Conservation (phyloP, 2,797 vertebrate genomes). For the Crenichthys baileyi region DNA sequence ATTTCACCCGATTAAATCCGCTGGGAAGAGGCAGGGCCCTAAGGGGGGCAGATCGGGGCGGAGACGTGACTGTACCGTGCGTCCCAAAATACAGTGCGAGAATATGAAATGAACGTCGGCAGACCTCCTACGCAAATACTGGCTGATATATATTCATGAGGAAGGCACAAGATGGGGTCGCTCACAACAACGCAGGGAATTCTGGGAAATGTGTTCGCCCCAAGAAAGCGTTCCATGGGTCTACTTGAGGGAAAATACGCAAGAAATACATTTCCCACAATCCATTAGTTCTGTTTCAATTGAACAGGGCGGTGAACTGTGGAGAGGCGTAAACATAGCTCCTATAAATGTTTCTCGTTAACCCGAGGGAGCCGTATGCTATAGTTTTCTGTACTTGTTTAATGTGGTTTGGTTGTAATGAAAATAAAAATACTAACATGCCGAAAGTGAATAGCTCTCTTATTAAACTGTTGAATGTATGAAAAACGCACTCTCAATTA, state of each 20-base stretch:
- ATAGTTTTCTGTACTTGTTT: rapidly evolving
- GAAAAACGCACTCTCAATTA: background rate
- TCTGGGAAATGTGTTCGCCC: conserved; percentile 59
- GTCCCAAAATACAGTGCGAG: conserved; percentile 70
- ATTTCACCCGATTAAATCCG: conserved; percentile 72
- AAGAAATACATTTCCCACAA: conserved; percentile 64
- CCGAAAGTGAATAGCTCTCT: background rate
- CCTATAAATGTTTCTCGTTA: conserved; percentile 53
- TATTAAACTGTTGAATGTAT: conserved; percentile 38
- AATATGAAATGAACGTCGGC: conserved; percentile 83
- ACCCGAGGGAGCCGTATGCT: background rate
- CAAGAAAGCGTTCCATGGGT: rapidly evolving
- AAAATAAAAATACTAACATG: background rate
- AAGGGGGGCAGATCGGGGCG: conserved; percentile 65
- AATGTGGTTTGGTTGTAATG: too few relatives aligned
- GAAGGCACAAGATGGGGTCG: conserved; percentile 75
- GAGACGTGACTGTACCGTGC: conserved; percentile 73
- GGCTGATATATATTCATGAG: conserved; percentile 82
- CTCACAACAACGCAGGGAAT: conserved; percentile 65
- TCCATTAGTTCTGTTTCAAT: background rate
- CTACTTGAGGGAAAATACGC: rapidly evolving
- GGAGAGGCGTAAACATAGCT: conserved; percentile 67
- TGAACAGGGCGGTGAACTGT: conserved; percentile 48
- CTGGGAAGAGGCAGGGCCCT: conserved; percentile 66
- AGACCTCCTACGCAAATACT: conserved; percentile 80